These are phyloP conservation scores for Fulmarus glacialis DNA, from an alignment of 2,113 vertebrate species.

Conservation along the genomic window DNA sequence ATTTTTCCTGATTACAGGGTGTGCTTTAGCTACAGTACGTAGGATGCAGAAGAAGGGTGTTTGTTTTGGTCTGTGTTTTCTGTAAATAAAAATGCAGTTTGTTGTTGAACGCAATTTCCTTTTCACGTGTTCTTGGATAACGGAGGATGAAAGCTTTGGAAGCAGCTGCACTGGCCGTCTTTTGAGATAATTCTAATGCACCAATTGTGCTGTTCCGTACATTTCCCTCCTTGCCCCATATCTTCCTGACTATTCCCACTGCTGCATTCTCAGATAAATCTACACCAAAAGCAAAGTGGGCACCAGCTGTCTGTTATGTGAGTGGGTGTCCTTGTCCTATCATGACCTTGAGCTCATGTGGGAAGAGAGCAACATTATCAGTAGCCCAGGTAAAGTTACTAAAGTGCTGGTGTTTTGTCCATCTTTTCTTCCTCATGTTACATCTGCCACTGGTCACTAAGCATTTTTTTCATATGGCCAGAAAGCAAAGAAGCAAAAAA, in stretches of 20 bases:
- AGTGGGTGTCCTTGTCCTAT: background rate
- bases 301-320: background rate
- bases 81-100: conserved; percentile 45
- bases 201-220: background rate
- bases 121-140: background rate
- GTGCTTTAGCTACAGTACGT: background rate
- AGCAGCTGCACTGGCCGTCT: background rate
- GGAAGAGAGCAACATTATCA: background rate
- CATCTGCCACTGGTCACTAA: background rate
- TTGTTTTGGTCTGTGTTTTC: conserved; percentile 45
- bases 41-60: background rate
- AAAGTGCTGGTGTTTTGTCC: background rate
- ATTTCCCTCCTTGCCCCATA: background rate
- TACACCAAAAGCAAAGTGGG: background rate
- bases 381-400: background rate
- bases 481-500: background rate
- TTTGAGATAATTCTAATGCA: background rate
- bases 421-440: background rate
- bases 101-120: conserved; percentile 8
- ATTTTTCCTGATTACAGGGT: conserved; percentile 68
- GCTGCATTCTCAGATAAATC: background rate
- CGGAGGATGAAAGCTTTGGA: background rate
- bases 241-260: background rate
- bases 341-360: background rate
- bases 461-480: background rate